Conservation (phyloP, 2,888 invertebrate genomes). For the Synergus gifuensis region DNA sequence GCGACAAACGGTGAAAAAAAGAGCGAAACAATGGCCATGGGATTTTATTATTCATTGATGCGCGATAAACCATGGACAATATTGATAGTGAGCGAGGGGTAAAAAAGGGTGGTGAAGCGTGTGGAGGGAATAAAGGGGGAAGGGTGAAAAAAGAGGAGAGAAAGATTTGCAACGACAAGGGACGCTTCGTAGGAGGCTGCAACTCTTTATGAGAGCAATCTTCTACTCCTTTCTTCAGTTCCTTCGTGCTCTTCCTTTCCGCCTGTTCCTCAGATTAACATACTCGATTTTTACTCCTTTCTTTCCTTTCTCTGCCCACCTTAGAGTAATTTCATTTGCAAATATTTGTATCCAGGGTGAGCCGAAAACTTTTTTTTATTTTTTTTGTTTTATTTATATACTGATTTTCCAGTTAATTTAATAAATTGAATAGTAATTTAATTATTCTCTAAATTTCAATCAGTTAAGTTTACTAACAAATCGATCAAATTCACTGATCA, state of each 20-base stretch:
- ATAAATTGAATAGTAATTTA: not conserved
- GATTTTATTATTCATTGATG: constrained; percentile 35
- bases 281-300: constrained; percentile 25
- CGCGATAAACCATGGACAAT: constrained; percentile 33
- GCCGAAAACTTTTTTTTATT: too few relatives aligned
- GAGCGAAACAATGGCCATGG: constrained; percentile 27
- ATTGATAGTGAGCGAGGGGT: constrained; percentile 9
- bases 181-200: constrained; percentile 39
- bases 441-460: not conserved
- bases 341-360: not conserved
- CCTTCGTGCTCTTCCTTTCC: constrained; percentile 35
- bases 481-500: too few relatives aligned
- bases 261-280: constrained; percentile 32
- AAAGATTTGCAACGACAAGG: constrained; percentile 43
- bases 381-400: not conserved
- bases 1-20: constrained; percentile 28
- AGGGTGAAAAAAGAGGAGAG: constrained; percentile 39
- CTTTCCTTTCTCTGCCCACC: constrained; percentile 25
- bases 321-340: not conserved
- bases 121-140: constrained; percentile 41
- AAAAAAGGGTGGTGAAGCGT: not conserved
- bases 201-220: constrained; percentile 37
- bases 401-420: not conserved
- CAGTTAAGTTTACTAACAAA: not conserved
- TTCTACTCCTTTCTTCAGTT: constrained; percentile 31